These are phyloP conservation scores for Brotula barbata DNA, from an alignment of 2,797 vertebrate genomes.

Conservation along the genomic window DNA sequence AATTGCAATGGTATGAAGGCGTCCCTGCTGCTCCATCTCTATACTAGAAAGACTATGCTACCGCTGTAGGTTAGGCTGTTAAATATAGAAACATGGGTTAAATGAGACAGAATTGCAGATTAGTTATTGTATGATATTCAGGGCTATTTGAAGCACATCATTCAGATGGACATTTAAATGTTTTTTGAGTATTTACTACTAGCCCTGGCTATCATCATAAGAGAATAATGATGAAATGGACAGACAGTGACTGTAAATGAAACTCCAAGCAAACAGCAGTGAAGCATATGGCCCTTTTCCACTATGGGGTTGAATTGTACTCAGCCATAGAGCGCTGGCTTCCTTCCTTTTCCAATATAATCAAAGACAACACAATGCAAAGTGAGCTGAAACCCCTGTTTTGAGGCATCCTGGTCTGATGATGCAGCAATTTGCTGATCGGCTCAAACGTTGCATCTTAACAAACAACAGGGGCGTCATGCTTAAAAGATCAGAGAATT, in stretches of 20 bases:
- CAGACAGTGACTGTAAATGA: conserved; percentile 27
- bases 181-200: conserved; percentile 6
- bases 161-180: not conserved
- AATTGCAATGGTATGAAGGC: conserved; percentile 41
- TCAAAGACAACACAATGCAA: too few relatives aligned
- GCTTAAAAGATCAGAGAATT: too few relatives aligned
- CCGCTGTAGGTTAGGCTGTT: conserved; percentile 42
- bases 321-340: too few relatives aligned
- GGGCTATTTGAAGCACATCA: conserved; percentile 34
- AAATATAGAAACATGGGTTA: conserved; percentile 50
- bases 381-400: too few relatives aligned
- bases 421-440: too few relatives aligned
- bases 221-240: conserved; percentile 56
- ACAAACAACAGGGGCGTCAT: too few relatives aligned
- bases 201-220: conserved; percentile 62
- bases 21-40: conserved; percentile 34
- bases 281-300: conserved; percentile 19
- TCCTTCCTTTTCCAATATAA: too few relatives aligned
- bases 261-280: conserved; percentile 55
- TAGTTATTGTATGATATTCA: conserved; percentile 60
- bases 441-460: too few relatives aligned
- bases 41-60: conserved; percentile 30
- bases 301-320: too few relatives aligned
- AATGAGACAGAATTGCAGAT: conserved; percentile 27
- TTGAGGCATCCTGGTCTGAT: too few relatives aligned